Conservation (phyloP, 2,888 invertebrate species). For the Shargacucullia verbasci region DNA sequence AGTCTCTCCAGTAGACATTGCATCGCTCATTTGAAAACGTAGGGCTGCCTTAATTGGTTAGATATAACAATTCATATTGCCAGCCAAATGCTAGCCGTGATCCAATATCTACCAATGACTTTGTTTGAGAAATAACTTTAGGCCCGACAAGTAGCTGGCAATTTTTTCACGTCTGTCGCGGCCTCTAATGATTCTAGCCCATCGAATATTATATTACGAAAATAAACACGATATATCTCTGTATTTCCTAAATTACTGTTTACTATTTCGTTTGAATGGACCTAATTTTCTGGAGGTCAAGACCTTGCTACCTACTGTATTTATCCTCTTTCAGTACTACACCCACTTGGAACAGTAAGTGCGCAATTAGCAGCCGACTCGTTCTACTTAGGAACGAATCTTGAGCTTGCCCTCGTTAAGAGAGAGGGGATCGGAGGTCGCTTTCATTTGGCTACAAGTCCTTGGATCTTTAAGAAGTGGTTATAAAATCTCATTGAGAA, state of each 20-base stretch:
- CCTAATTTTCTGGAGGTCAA: slow-evolving; percentile 7
- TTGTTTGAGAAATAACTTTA: too few relatives aligned
- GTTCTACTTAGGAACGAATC: slow-evolving; percentile 1
- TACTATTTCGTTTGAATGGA: not conserved
- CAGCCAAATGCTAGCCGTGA: too few relatives aligned
- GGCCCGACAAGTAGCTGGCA: too few relatives aligned
- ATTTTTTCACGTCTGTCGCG: too few relatives aligned
- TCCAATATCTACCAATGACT: too few relatives aligned
- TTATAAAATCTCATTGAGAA: not conserved
- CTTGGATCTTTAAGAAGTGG: slow-evolving; percentile 15
- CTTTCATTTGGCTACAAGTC: slow-evolving; percentile 2
- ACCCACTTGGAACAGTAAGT: not conserved
- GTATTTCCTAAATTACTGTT: slow-evolving; percentile 6
- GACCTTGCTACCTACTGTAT: not conserved
- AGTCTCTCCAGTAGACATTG: too few relatives aligned
- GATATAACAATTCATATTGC: too few relatives aligned
- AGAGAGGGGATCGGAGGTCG: not conserved
- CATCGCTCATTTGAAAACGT: too few relatives aligned
- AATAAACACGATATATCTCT: not conserved
- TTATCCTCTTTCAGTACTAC: not conserved
- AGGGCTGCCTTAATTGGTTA: too few relatives aligned
- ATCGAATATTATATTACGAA: too few relatives aligned
- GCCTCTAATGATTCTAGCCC: too few relatives aligned
- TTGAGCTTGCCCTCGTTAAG: not conserved
- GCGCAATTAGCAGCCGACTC: not conserved